A percentile compares a stretch with the other conserved stretches of the same genome.
Conservation (phyloP, 2,797 vertebrate genomes). For the Megalops cyprinoides region DNA sequence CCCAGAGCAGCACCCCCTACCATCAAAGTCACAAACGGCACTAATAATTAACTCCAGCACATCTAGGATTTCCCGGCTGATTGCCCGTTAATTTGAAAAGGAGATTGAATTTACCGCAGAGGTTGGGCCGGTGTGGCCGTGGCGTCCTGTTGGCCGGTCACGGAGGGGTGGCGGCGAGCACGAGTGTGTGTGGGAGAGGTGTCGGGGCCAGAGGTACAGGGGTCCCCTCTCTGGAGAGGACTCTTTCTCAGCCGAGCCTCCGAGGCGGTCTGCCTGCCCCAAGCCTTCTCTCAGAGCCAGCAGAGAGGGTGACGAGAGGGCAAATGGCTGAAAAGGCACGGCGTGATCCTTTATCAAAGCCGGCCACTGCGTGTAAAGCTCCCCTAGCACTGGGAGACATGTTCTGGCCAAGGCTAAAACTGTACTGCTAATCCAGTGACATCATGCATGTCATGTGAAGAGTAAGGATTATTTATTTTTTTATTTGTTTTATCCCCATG, state of each 20-base stretch:
- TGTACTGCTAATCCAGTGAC: background rate
- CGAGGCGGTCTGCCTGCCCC: slow-evolving; percentile 8
- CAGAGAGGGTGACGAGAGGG: slow-evolving; percentile 57
- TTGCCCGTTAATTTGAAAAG: slow-evolving; percentile 22
- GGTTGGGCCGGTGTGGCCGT: background rate
- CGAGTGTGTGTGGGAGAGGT: slow-evolving; percentile 25
- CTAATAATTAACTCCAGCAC: slow-evolving; percentile 22
- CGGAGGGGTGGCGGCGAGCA: background rate
- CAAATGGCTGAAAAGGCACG: slow-evolving; percentile 38
- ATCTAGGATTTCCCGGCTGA: slow-evolving; percentile 6
- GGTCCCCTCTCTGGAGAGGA: slow-evolving; percentile 30
- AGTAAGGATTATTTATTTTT: background rate
- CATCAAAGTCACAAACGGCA: background rate
- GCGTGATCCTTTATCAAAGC: slow-evolving; percentile 43
- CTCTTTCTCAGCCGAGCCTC: slow-evolving; percentile 32
- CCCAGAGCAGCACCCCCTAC: background rate
- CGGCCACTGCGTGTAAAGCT: background rate
- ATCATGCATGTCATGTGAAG: background rate
- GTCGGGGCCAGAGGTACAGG: background rate
- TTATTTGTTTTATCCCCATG: too few relatives aligned
- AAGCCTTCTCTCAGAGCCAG: slow-evolving; percentile 52
- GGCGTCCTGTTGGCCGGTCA: background rate
- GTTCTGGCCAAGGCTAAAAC: background rate
- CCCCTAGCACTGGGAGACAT: background rate
- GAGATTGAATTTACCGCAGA: background rate